Base-by-base conservation (phyloP, 2,888 invertebrate species). In the Eupithecia dodoneata region DNA sequence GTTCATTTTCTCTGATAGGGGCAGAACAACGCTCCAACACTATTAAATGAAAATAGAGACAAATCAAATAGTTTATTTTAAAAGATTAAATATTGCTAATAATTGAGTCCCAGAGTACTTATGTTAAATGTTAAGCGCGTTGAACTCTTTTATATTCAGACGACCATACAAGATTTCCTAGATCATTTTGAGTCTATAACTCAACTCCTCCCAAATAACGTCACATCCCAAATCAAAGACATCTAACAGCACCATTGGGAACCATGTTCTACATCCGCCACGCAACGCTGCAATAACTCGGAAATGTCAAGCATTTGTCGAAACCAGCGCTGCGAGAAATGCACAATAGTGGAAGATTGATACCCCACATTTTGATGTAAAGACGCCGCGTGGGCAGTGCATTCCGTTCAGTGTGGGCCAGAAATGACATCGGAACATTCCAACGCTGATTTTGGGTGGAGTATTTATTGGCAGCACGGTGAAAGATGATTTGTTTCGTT, bases 341-440 rank as follows among this genome's bases (percentile, higher is more conserved):
- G 79, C 79, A 84, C 83, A 84, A 84, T 83, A 77, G 81, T 74
- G 47, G 74, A 76, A 86, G 89, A 89, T 89, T 88, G 88, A 89
- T 89, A 86, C 80, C 80, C 84, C 81, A 78, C 81, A 81, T 81
- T 81, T 77, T 76, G 79, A 81, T 78, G 80, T 76, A 72, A 76
- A 79, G 79, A 76, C 74, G 77, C 71, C 72, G 92, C 90, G 93
- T 93, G 92, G 92, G 93, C 85, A 87, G 91, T 82, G 85, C 90
- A 91, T 92, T 89, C 92, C 92, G 80, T 77, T 78, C 83, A 83
- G 87, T 88, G 91, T 92, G 90, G 92, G 92, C 91, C 84, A 85
- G 83, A 87, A 87, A 78, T 82, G 87, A 89, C 89, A 89, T 91
- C 89, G 89, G 82, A 85, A 88, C 89, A 91, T 92, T 85, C 86